Percentiles rank a stretch among this genome's conserved stretches.
Evolutionary conservation across 2,113 vertebrate species (phyloP).

Genomic region (Laterallus jamaicensis): DNA sequence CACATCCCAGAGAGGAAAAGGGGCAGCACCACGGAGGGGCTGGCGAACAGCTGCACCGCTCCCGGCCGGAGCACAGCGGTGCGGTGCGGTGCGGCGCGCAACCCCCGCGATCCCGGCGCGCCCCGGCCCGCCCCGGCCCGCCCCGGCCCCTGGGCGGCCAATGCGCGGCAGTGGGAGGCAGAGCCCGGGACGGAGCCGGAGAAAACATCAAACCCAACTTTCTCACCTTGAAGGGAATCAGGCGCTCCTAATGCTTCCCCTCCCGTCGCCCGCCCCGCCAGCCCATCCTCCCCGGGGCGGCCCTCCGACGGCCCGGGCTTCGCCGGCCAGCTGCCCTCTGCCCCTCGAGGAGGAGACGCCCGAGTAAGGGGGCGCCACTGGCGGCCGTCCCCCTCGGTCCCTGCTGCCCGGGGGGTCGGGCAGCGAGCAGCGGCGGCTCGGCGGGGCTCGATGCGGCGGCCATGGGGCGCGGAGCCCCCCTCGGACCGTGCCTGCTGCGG

Average conservation of each 20-base stretch:
- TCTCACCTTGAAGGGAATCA: slow-evolving; percentile 54
- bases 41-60: background rate
- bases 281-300: background rate
- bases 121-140: background rate
- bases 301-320: background rate
- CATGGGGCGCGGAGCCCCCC: slow-evolving; percentile 79
- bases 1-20: background rate
- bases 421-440: background rate
- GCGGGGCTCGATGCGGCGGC: slow-evolving; percentile 73
- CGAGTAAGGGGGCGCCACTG: background rate
- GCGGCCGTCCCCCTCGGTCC: background rate
- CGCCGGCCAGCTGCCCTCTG: background rate
- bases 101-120: background rate
- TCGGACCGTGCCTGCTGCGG: slow-evolving; percentile 76
- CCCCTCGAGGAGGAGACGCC: background rate
- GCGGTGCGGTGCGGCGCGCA: background rate
- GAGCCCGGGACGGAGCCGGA: background rate
- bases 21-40: fast-evolving
- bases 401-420: background rate
- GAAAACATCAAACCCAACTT: slow-evolving; percentile 35
- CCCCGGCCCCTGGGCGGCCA: slow-evolving; percentile 48
- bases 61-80: background rate
- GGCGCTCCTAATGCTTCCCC: background rate
- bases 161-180: slow-evolving; percentile 19
- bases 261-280: background rate